Percentiles rank a stretch among this genome's conserved stretches.
Evolutionary conservation across 2,113 vertebrate genomes (phyloP).

Genomic region (Phaethon lepturus): DNA sequence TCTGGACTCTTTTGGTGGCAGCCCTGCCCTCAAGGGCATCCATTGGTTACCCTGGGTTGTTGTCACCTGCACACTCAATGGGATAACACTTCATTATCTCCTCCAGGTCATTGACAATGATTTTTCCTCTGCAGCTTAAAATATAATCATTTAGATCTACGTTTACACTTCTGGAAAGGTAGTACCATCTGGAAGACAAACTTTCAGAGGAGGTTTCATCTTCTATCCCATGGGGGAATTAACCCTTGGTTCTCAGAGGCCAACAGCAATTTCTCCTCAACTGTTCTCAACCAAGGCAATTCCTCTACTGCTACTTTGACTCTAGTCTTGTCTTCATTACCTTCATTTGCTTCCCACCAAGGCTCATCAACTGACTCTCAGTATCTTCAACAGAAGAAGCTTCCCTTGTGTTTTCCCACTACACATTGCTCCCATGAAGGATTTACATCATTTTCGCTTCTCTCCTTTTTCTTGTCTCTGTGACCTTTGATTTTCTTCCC

Average conservation of each 20-base stretch:
- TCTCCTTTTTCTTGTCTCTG: neutral
- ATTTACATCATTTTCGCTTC: neutral
- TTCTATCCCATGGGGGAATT: neutral
- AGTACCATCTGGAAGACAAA: neutral
- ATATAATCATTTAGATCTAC: neutral
- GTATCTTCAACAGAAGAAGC: neutral
- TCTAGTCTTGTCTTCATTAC: neutral
- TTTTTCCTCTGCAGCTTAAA: neutral
- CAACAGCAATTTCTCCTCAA: neutral
- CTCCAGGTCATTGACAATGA: neutral
- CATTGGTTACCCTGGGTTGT: neutral
- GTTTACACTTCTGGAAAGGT: neutral
- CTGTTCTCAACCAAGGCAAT: neutral
- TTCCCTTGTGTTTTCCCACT: neutral
- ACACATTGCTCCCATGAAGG: accelerated
- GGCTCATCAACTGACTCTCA: accelerated
- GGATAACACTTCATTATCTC: neutral
- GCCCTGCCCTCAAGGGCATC: neutral
- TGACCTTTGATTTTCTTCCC: neutral
- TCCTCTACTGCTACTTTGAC: neutral
- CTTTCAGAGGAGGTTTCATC: neutral
- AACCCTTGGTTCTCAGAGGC: neutral
- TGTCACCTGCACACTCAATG: neutral
- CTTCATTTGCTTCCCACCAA: neutral
- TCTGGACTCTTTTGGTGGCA: neutral